A percentile compares a stretch with the other conserved stretches of the same genome.
Conservation (phyloP, 64 coral and sea anemone genomes). For the Astreopora myriophthalma region DNA sequence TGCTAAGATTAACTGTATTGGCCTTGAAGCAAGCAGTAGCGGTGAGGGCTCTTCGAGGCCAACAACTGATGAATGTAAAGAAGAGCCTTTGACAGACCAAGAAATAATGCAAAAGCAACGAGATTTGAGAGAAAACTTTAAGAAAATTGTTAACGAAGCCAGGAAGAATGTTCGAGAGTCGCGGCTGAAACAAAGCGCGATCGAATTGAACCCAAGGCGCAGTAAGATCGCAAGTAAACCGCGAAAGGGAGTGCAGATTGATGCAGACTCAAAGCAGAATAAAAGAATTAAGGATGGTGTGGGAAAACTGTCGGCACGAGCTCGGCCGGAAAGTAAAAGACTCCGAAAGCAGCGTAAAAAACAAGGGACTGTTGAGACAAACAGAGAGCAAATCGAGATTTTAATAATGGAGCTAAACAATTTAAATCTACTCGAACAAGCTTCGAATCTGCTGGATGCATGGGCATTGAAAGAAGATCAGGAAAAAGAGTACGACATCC, state of each 20-base stretch:
- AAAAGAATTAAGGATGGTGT: background rate
- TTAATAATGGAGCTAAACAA: background rate
- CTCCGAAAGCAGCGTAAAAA: background rate
- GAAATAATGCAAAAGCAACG: constrained; percentile 4
- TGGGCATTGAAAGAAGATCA: background rate
- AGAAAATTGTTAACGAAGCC: background rate
- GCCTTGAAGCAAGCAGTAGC: background rate
- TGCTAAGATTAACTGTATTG: background rate
- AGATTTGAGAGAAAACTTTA: constrained; percentile 1
- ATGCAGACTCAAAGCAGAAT: background rate
- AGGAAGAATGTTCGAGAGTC: background rate
- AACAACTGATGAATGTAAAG: background rate
- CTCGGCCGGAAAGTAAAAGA: background rate
- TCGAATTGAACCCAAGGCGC: background rate
- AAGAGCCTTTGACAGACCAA: background rate
- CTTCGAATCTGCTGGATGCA: background rate
- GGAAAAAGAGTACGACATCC: background rate
- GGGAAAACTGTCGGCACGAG: background rate
- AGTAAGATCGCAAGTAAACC: background rate
- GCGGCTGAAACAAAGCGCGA: background rate
- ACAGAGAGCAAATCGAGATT: background rate
- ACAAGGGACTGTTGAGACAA: background rate
- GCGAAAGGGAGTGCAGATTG: background rate
- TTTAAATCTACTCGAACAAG: constrained; percentile 4
- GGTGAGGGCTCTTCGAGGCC: background rate